phyloP scores from a whole-genome alignment of 2,797 vertebrate species.

The Pipistrellus nathusii region DNA sequence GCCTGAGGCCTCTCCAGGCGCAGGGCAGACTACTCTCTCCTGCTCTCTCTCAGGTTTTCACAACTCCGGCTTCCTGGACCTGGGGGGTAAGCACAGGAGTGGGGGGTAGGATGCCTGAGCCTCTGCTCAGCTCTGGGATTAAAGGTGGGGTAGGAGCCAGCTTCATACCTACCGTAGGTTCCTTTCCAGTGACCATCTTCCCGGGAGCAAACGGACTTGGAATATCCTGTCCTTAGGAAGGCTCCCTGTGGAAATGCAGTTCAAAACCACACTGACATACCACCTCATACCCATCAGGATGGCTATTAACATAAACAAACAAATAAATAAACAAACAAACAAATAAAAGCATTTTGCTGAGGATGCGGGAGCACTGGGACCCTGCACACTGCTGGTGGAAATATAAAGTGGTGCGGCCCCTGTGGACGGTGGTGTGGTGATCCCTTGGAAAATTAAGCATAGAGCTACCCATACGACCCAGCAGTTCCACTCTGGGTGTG shows the following conservation, averaged over 20 bases:
- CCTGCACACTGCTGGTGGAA: background rate
- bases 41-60: background rate
- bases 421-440: background rate
- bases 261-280: constrained; percentile 3
- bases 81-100: background rate
- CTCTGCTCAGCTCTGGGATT: background rate
- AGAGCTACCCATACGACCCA: background rate
- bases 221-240: background rate
- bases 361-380: background rate
- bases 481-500: background rate
- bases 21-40: background rate
- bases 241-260: background rate
- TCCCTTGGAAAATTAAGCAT: background rate
- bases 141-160: background rate
- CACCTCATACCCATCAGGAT: background rate
- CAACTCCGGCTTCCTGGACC: background rate
- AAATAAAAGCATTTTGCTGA: background rate
- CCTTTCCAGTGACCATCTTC: background rate
- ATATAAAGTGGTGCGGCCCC: background rate
- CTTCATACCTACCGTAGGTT: background rate
- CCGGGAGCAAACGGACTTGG: background rate
- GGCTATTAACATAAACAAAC: background rate
- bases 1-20: background rate
- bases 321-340: too few species aligned
- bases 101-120: background rate